Percentiles rank a stretch among this genome's conserved stretches.
phyloP scores from a whole-genome alignment of 2,888 invertebrate genomes.

The Oscheius sp. region DNA sequence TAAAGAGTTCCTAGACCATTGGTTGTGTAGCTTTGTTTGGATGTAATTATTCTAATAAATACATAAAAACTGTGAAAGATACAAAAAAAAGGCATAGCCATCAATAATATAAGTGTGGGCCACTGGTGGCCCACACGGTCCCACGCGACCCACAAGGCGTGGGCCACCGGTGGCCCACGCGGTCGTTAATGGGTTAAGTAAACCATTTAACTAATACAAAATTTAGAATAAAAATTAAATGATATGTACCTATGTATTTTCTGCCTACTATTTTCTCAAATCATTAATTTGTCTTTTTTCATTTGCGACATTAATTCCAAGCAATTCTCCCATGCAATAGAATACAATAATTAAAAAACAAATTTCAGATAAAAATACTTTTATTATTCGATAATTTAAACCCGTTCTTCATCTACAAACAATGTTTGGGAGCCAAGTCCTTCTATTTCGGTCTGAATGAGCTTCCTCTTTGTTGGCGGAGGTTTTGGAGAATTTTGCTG shows the following conservation, averaged over 20 bases:
- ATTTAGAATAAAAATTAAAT: background rate
- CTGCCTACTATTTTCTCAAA: background rate
- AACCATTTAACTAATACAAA: background rate
- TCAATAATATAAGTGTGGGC: too few relatives aligned
- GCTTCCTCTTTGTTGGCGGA: constrained; percentile 16
- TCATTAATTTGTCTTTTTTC: background rate
- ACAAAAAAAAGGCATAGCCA: too few relatives aligned
- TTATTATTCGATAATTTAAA: constrained; percentile 10
- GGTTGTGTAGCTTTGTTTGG: too few relatives aligned
- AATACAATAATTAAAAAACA: background rate
- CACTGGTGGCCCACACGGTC: too few relatives aligned
- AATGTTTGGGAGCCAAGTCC: constrained; percentile 16
- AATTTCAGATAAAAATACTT: background rate
- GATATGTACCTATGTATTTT: background rate
- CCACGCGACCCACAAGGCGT: too few relatives aligned
- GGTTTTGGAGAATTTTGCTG: constrained; percentile 24
- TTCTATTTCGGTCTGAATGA: constrained; percentile 19
- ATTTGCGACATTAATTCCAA: background rate
- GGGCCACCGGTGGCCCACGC: too few relatives aligned
- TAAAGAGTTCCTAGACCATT: too few relatives aligned
- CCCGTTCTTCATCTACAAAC: constrained; percentile 20
- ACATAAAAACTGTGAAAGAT: too few relatives aligned
- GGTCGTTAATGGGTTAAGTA: too few relatives aligned
- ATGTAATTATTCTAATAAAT: too few relatives aligned
- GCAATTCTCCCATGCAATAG: background rate